Evolutionary conservation across 1,140 invertebrate genomes (phyloP), one percentile per base, ranked within the genome.

Genomic region (Drosophila pseudoananassae): DNA sequence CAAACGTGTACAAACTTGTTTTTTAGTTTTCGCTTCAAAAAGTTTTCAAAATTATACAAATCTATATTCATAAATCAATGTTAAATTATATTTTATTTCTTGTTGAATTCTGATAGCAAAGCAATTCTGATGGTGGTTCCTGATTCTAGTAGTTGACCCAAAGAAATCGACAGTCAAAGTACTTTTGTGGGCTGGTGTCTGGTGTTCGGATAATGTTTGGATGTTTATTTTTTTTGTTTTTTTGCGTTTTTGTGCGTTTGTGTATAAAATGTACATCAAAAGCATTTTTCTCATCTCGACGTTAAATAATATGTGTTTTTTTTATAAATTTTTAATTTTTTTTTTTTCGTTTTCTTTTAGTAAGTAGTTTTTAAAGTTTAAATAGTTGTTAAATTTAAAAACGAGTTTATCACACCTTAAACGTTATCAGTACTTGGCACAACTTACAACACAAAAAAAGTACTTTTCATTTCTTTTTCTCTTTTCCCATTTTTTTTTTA

Each of bases 361-460:
- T 85, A 74, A 80, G 68, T 85, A 79, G 68, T 77, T 85, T 84
- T 87, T 78, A 85, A 85, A 85, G 82, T 87, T 85, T 87, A 87
- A 90, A 89, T 80, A 90, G 78, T 79, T 85, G 78, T 85, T 85
- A 72, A 90, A 82, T 87, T 85, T 85, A 87, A 90, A 87, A 90
- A 85, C 80, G 81, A 90, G 71, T 81, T 85, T 85, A 88, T 85
- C 83, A 85, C 89, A 90, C 80, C 84, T 90, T 90, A 89, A 90
- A 85, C 80, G 90, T 90, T 83, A 89, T 90, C 89, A 90, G 89
- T 90, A 90, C 88, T 90, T 90, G 88, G 88, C 88, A 90, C 83
- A 84, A 85, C 83, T 90, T 82, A 90, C 82, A 88, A 90, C 88
- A 90, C 70, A 89, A 89, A 88, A 43, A 83, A 88, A 88, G 83